Conservation (phyloP, 2,797 vertebrate species). For the Okamejei kenojei region DNA sequence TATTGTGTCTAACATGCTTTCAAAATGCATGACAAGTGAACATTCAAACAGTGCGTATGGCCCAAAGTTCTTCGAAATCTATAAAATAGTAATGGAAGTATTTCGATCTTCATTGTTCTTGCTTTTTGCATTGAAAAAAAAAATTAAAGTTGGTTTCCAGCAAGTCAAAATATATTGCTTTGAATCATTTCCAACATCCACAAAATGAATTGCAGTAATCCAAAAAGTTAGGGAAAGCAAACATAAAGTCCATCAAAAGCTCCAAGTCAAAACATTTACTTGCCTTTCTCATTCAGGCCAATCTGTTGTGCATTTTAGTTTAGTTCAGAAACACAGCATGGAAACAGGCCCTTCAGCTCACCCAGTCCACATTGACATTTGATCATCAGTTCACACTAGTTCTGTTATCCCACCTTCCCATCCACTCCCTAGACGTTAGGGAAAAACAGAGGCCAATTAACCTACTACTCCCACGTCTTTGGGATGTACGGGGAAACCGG, state of each 20-base stretch:
- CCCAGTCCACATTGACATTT: too few relatives aligned
- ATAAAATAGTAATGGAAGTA: not conserved
- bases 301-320: not conserved
- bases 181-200: not conserved
- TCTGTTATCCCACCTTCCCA: too few relatives aligned
- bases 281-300: not conserved
- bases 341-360: too few relatives aligned
- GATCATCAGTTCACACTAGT: too few relatives aligned
- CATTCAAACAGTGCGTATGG: not conserved
- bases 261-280: not conserved
- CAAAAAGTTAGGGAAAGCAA: not conserved
- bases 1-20: slow-evolving; percentile 10
- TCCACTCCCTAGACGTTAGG: too few relatives aligned
- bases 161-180: not conserved
- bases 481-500: too few relatives aligned
- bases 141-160: not conserved
- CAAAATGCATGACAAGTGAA: not conserved
- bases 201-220: not conserved
- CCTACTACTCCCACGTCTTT: too few relatives aligned
- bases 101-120: not conserved
- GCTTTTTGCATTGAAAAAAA: not conserved
- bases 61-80: not conserved
- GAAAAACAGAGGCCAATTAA: too few relatives aligned
- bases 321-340: too few relatives aligned
- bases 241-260: not conserved